A percentile compares a stretch with the other conserved stretches of the same genome.
Conservation (phyloP, 1,140 invertebrate genomes). For the Lucilia cuprina region DNA sequence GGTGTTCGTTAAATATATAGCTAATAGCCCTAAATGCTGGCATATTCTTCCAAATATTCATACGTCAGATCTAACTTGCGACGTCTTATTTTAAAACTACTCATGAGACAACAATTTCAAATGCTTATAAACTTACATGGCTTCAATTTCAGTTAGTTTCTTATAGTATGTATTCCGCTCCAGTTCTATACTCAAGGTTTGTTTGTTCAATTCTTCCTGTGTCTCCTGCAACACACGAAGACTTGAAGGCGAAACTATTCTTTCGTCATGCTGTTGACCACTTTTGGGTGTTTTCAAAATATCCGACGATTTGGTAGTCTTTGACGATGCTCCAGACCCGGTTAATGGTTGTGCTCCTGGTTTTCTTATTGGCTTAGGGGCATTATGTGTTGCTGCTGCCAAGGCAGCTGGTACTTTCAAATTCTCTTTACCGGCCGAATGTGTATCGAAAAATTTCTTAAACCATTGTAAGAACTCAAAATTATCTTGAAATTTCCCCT, state of each 20-base stretch:
- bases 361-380: conserved; percentile 36
- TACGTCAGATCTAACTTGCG: no score
- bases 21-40: no score
- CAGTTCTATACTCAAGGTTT: conserved; percentile 39
- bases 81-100: no score
- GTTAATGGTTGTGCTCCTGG: not conserved
- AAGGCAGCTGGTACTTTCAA: conserved; percentile 32
- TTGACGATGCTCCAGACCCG: not conserved
- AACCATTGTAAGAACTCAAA: conserved; percentile 99
- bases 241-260: conserved; percentile 15
- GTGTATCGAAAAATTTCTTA: conserved; percentile 98
- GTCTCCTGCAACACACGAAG: conserved; percentile 21
- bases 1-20: no score
- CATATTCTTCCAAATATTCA: no score
- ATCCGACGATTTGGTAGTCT: not conserved
- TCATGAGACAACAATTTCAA: no score
- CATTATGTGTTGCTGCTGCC: conserved; percentile 41
- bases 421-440: conserved; percentile 64
- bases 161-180: conserved; percentile 46
- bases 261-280: conserved; percentile 35
- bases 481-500: conserved; percentile 96
- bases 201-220: not conserved
- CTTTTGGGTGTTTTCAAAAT: conserved; percentile 27
- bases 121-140: conserved; percentile 40
- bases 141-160: conserved; percentile 49